Evolutionary conservation across 2,888 invertebrate species (phyloP), one percentile per base, ranked within the genome.

Genomic region (Pegoplata infirma): DNA sequence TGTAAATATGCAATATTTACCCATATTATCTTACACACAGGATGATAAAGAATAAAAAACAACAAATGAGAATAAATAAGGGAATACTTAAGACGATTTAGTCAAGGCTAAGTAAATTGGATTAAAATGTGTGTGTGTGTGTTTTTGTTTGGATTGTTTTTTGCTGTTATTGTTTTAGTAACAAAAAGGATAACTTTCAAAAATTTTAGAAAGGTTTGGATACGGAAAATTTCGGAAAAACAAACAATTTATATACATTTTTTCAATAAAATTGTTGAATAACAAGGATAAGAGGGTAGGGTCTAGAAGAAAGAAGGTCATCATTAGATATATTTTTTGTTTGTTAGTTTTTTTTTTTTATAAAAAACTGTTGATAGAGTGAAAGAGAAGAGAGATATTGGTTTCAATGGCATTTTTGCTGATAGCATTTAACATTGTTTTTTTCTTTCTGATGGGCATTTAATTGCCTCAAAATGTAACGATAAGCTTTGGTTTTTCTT

Each of bases 21-120:
- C 19, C 28, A 49, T 49, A 47, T 47, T 56, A 21, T 36, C 19
- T 19, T 36, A 36, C n/a, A 21, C 36, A 56, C 36, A 36, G 8
- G n/a, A 56, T 21, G n/a, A 28, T 2, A 23, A 23, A 49, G 36
- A 36, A 36, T 40, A 7, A 14, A 40, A 1, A 40, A n/a, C 36
- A 40, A 40, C 7, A 1, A 40, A 16, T 5, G 46, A 23, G 5
- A 44, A 23, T 21, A 55, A 47, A 53, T 21, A 66, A 58, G 44
- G n/a, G 28, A 40, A 23, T 25, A 40, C 10, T 36, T 47, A 19
- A 67, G 25, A 59, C 14, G 5, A 17, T 75, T 47, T 61, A 21
- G 23, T 55, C 36, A 55, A 47, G 55, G 55, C 21, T 67, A 55
- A 51, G 23, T 17, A 61, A 67, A 61, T 67, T 75, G 59, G 59